Evolutionary conservation across 2,113 vertebrate species (phyloP).

Genomic region (Crotophaga sulcirostris): DNA sequence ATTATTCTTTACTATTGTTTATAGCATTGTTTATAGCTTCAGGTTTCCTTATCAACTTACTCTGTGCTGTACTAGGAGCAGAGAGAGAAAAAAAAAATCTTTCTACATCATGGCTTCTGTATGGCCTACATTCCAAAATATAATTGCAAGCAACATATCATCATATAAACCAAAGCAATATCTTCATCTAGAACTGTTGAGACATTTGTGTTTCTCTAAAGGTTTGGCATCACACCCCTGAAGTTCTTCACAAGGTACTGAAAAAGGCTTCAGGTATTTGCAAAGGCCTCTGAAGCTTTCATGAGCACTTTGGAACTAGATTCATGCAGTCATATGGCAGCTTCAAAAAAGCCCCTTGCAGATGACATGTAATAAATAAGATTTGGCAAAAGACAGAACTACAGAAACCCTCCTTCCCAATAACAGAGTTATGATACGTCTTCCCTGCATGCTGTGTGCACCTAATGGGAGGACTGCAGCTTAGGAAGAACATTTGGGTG

Average conservation of each 20-base stretch:
- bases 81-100: neutral
- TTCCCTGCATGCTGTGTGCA: neutral
- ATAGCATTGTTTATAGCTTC: too few species aligned
- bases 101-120: neutral
- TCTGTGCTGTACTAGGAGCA: neutral
- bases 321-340: neutral
- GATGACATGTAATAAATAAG: neutral
- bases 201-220: neutral
- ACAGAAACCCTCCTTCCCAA: neutral
- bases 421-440: neutral
- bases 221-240: too few species aligned
- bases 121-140: neutral
- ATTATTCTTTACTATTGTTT: conserved; percentile 15
- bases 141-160: neutral
- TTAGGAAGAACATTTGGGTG: neutral
- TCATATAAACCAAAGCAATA: neutral
- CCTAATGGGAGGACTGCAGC: neutral
- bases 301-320: neutral
- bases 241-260: neutral
- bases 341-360: neutral
- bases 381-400: neutral
- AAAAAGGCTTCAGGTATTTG: neutral
- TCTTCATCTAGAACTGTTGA: neutral
- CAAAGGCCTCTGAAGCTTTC: neutral
- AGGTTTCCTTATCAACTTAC: neutral